Evolutionary conservation across 2,113 vertebrate genomes (phyloP).

Genomic region (Benitochromis conjunctus): DNA sequence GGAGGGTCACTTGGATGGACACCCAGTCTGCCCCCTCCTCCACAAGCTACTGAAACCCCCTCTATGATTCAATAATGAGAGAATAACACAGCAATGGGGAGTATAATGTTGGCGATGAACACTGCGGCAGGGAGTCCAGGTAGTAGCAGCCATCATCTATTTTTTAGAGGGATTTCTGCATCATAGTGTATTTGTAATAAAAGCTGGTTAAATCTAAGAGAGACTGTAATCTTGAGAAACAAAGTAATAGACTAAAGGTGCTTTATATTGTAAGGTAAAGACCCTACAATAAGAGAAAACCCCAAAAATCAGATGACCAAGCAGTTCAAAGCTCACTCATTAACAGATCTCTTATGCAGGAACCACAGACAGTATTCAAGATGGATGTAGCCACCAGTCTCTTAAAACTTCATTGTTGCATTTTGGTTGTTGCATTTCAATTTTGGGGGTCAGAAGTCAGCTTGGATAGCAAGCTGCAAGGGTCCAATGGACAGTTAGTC

Average conservation of each 20-base stretch:
- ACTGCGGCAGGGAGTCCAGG: not conserved
- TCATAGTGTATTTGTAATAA: not conserved
- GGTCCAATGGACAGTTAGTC: not conserved
- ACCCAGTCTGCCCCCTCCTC: constrained; percentile 1
- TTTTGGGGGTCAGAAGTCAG: too few relatives aligned
- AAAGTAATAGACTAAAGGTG: not conserved
- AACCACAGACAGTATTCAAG: not conserved
- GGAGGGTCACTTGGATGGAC: constrained; percentile 65
- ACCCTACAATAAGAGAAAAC: not conserved
- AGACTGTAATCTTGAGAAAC: not conserved
- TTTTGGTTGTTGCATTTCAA: not conserved
- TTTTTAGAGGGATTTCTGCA: not conserved
- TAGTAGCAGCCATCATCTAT: constrained; percentile 1
- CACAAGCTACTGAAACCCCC: not conserved
- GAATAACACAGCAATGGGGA: constrained; percentile 44
- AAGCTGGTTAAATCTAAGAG: not conserved
- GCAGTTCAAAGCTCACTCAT: not conserved
- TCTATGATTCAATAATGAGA: constrained; percentile 38
- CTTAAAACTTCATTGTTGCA: not conserved
- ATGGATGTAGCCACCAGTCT: not conserved
- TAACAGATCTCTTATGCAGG: not conserved
- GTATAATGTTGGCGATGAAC: constrained; percentile 27
- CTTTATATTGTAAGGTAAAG: not conserved
- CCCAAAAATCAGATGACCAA: not conserved
- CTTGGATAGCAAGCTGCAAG: not conserved